These are phyloP conservation scores for Ara ararauna DNA, from an alignment of 2,797 vertebrate genomes.

Conservation along the genomic window DNA sequence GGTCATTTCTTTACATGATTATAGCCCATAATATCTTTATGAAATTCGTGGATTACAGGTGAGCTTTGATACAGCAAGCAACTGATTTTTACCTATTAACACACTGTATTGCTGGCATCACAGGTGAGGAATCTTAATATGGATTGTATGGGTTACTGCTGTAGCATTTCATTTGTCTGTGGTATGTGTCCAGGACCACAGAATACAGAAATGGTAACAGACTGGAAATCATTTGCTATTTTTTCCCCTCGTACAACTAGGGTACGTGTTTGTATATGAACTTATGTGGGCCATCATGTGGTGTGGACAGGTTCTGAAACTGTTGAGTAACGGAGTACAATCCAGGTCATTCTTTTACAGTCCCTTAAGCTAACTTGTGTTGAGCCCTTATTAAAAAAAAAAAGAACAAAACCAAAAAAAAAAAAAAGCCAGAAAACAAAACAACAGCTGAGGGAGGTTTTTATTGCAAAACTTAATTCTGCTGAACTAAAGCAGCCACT, in stretches of 20 bases:
- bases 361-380: neutral
- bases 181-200: neutral
- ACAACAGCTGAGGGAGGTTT: neutral
- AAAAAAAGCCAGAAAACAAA: neutral
- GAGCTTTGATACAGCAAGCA: conserved; percentile 28
- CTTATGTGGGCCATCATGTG: neutral
- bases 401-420: neutral
- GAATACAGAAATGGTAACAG: neutral
- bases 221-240: neutral
- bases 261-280: neutral
- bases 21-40: neutral
- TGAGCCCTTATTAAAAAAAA: neutral
- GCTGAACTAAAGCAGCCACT: neutral
- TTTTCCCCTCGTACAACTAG: neutral
- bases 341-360: neutral
- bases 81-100: conserved; percentile 14
- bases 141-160: neutral
- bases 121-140: neutral
- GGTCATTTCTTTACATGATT: conserved; percentile 3
- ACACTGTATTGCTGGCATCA: neutral
- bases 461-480: neutral
- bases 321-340: neutral
- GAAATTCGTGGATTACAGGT: conserved; percentile 39
- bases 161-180: neutral
- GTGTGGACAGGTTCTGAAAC: neutral